Percentiles rank a stretch among this genome's conserved stretches.
Evolutionary conservation across 2,113 vertebrate genomes (phyloP).

Genomic region (Calcarius ornatus): DNA sequence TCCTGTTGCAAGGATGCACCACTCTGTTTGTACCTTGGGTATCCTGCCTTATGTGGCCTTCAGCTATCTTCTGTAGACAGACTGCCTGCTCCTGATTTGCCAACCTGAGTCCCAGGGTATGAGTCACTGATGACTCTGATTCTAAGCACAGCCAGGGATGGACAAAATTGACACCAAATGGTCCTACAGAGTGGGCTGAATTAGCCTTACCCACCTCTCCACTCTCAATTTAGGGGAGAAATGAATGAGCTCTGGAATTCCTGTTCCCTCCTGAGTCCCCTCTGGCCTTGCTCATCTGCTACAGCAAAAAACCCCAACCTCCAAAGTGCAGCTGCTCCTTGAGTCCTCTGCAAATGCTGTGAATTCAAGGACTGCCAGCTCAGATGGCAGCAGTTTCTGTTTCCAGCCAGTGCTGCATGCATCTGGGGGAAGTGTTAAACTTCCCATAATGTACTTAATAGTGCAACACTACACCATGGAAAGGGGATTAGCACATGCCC

Average conservation of each 20-base stretch:
- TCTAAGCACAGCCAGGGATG: background rate
- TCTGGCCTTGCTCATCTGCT: background rate
- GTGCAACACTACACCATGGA: constrained; percentile 35
- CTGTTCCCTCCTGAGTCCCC: background rate
- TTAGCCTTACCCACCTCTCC: background rate
- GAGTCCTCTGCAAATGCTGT: background rate
- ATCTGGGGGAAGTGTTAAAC: constrained; percentile 8
- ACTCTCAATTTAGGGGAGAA: background rate
- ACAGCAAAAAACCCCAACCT: background rate
- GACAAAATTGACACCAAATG: background rate
- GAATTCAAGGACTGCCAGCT: constrained; percentile 46
- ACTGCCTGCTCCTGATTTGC: background rate
- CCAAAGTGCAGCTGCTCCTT: background rate
- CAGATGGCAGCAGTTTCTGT: background rate
- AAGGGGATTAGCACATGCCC: constrained; percentile 12
- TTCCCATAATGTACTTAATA: constrained; percentile 39
- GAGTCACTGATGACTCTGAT: background rate
- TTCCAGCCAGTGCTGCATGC: background rate
- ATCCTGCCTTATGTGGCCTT: background rate
- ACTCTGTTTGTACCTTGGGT: background rate
- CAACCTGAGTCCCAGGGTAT: background rate
- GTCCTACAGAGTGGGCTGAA: background rate
- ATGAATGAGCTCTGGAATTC: background rate
- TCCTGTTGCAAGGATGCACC: background rate
- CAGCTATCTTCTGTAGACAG: background rate